phyloP scores from a whole-genome alignment of 1,140 invertebrate genomes.

The Plutomurus gul region DNA sequence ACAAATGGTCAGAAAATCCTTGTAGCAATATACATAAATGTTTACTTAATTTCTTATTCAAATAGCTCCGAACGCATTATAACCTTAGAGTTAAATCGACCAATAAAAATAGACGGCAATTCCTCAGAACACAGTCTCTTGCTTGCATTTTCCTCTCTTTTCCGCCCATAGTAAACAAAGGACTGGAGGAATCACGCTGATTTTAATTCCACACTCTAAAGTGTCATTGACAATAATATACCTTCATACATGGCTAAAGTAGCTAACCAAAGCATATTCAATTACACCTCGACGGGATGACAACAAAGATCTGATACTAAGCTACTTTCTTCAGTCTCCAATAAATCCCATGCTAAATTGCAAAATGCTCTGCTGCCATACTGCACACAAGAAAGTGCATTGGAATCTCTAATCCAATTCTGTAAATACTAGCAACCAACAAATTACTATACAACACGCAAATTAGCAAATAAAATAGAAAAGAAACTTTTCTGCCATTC shows the following conservation, averaged over 20 bases:
- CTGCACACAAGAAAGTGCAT: neutral
- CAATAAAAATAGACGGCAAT: too few relatives aligned
- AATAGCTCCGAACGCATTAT: too few relatives aligned
- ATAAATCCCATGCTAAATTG: slow-evolving; percentile 25
- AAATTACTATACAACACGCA: neutral
- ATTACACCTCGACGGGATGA: neutral
- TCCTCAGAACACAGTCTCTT: neutral
- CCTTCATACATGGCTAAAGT: neutral
- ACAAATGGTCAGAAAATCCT: too few relatives aligned
- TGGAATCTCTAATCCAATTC: slow-evolving; percentile 4
- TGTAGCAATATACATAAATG: too few relatives aligned
- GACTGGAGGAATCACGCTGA: slow-evolving; percentile 7
- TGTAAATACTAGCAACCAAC: neutral
- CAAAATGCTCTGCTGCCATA: neutral
- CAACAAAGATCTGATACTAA: slow-evolving; percentile 14
- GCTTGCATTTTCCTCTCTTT: neutral
- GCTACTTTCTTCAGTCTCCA: neutral
- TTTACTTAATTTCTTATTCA: too few relatives aligned
- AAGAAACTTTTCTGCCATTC: slow-evolving; percentile 1
- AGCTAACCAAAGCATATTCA: neutral
- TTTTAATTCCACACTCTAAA: neutral
- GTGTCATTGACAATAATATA: neutral
- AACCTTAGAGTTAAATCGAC: too few relatives aligned
- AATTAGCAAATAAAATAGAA: slow-evolving; percentile 13
- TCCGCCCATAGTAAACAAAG: neutral